phyloP scores from a whole-genome alignment of 2,797 vertebrate genomes.

The Gallirallus australis region DNA sequence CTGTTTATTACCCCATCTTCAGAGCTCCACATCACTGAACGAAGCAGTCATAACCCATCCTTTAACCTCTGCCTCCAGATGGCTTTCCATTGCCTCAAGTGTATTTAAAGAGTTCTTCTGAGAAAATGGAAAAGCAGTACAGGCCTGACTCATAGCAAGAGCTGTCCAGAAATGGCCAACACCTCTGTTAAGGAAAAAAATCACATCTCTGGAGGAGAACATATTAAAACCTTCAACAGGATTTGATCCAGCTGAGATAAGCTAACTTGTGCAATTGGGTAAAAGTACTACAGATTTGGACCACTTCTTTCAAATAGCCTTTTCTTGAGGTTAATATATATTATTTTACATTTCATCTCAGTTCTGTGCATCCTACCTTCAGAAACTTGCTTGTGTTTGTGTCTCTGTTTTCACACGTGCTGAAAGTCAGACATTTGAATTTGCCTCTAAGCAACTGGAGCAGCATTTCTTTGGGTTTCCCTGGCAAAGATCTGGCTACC shows the following conservation, averaged over 20 bases:
- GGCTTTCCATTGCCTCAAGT: constrained; percentile 68
- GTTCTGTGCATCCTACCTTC: not conserved
- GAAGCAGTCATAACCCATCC: not conserved
- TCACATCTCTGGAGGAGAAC: not conserved
- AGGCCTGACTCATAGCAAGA: constrained; percentile 35
- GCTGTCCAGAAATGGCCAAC: constrained; percentile 53
- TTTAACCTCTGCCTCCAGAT: constrained; percentile 61
- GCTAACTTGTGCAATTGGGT: not conserved
- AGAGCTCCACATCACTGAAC: not conserved
- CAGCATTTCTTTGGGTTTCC: not conserved
- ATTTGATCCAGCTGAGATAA: constrained; percentile 20
- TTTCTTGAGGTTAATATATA: not conserved
- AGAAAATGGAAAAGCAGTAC: constrained; percentile 62
- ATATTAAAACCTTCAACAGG: not conserved
- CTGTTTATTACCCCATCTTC: not conserved
- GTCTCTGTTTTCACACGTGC: not conserved
- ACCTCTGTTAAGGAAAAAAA: constrained; percentile 62
- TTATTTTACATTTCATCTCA: not conserved
- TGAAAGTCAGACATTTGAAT: not conserved
- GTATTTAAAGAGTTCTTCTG: constrained; percentile 50
- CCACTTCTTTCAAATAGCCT: not conserved
- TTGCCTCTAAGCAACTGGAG: not conserved
- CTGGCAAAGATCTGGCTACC: not conserved
- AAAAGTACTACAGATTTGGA: not conserved
- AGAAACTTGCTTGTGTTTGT: not conserved